Base-by-base conservation (phyloP, 2,888 invertebrate genomes). In the Mesorhabditis spiculigera region DNA sequence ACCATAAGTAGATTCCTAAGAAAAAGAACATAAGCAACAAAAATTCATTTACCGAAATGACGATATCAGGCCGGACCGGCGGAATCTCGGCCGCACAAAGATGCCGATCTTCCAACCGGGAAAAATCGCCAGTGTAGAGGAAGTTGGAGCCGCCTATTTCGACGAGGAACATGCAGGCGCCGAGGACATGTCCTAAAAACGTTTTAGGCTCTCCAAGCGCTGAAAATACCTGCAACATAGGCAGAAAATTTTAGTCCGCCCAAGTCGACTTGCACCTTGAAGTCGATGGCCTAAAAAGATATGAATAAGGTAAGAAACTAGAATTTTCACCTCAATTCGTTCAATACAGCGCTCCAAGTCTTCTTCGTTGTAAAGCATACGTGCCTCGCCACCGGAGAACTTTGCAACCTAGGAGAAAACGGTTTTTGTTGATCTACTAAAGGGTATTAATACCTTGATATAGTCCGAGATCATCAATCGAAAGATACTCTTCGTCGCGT, bases 131-230 rank as follows among this genome's bases (percentile, higher is more conserved):
- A 0, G 98, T 98, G 73, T 82, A 86, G 4, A 85, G 73, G n/a
- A 50, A 50, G 58, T 50, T 50, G 58, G 58, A 50, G 58, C 58
- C 98, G 45, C 97, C 98, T 67, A 99, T 98, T 89, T 98, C 97
- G 72, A 99, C 93, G 95, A 98, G 96, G 87, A 99, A 99, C 97
- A 99, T 99, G 69, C 97, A 97, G 0, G 98, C 98, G 0, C 98
- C 98, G 0, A 99, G 89, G 4, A 98, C 98, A 87, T 98, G 98
- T 0, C 58, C 58, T 50, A 13, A 50, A 50, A 50, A 50, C n/a
- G 8, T 50, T 13, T 50, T 50, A 50, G n/a, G 8, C n/a, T 50
- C 8, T 13, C 8, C 8, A 50, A 50, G 13, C 8, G 10, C 8
- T 13, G 8, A 50, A 50, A 10, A 10, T 13, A 50, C 98, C 98